Evolutionary conservation across 2,113 vertebrate genomes (phyloP).

Genomic region (Nerophis ophidion): DNA sequence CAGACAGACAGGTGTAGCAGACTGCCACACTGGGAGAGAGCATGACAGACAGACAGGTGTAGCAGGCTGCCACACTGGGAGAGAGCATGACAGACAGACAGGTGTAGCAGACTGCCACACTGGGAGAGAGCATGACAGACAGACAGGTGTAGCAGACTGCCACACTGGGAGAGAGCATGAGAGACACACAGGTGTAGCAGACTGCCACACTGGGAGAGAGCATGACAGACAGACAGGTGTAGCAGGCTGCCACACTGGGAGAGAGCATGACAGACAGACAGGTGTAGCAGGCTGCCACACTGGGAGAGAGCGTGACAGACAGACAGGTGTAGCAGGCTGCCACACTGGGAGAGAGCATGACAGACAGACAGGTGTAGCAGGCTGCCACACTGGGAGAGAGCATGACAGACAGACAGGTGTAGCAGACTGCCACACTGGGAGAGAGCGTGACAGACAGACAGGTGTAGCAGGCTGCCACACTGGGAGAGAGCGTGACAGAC

Average conservation of each 20-base stretch:
- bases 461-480: too few species aligned
- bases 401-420: neutral
- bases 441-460: neutral
- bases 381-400: too few species aligned
- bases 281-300: too few species aligned
- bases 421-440: too few species aligned
- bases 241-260: too few species aligned
- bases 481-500: constrained; percentile 1
- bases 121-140: constrained; percentile 1
- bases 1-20: constrained; percentile 5
- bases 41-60: neutral
- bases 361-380: constrained; percentile 5
- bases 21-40: too few species aligned
- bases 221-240: neutral
- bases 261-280: neutral
- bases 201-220: too few species aligned
- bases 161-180: neutral
- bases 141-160: too few species aligned
- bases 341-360: neutral
- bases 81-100: neutral
- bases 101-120: too few species aligned
- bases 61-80: too few species aligned
- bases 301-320: constrained; percentile 1
- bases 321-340: too few species aligned
- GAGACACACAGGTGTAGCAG: constrained; percentile 5